Evolutionary conservation across 1,140 invertebrate species (phyloP), one percentile per base, ranked within the genome.

Genomic region (Pseudobourletiella spinata): DNA sequence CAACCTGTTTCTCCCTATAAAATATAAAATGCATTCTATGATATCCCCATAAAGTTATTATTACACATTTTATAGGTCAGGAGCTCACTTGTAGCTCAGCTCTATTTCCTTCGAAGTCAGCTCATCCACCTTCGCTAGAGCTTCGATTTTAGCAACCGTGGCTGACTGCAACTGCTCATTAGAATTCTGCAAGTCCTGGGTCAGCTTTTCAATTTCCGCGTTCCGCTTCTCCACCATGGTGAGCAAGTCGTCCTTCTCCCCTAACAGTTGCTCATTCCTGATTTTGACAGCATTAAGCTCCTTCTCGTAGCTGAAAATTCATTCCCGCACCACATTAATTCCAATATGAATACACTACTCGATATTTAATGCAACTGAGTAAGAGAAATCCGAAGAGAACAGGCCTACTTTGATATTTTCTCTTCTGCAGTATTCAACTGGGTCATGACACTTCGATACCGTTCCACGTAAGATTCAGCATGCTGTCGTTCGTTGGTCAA

Each of bases 141-240:
- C 88, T 77, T 89, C 86, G 77, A 86, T 91, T 77, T 93, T 93
- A 3, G 85, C 80, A 64, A 81, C 76, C 59, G 88, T 81, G 35
- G 61, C 51, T 15, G 60, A 66, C 70, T 84, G 80, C 22, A 90
- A 72, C 72, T 89, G 86, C 68, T 80, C 77, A 14, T 81, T 78
- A 30, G 86, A 73, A 2, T 80, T 78, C n/a, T 76, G 73, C 61
- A 86, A 70, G 73, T 85, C 86, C 6, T 79, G 75, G 54, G 81
- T 81, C 44, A 87, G 71, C 46, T 84, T 77, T 70, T 87, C 83
- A 20, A 88, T 72, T 77, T 89, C 86, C 3, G 77, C 73, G 71
- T 85, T 82, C 50, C 84, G 78, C 8, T 85, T 75, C 70, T 88
- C 81, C 28, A 88, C 74, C 70, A 87, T 82, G 62, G 81, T 79